Conservation (phyloP, 2,888 invertebrate genomes). For the Cremastinae sp. region DNA sequence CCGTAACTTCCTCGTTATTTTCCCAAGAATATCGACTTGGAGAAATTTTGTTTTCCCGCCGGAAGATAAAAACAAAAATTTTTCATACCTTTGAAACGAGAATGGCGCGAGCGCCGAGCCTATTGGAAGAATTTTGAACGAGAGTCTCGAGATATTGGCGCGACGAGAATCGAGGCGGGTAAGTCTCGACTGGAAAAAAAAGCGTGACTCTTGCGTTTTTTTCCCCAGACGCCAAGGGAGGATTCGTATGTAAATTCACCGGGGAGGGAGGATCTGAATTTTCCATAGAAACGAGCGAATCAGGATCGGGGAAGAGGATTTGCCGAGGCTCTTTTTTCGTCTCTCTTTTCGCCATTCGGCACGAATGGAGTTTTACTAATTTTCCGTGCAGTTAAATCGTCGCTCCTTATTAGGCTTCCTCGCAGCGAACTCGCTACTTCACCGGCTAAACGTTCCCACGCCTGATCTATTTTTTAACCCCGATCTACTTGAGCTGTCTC, state of each 20-base stretch:
- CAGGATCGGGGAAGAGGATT: conserved; percentile 1
- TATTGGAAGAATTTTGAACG: neutral
- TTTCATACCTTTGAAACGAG: neutral
- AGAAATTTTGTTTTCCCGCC: neutral
- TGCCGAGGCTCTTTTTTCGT: conserved; percentile 20
- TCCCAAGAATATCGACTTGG: conserved; percentile 1
- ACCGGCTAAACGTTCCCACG: conserved; percentile 45
- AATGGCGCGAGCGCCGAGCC: neutral
- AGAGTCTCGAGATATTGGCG: conserved; percentile 3
- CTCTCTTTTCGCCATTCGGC: conserved; percentile 47
- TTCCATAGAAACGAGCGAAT: conserved; percentile 9
- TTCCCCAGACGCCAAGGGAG: conserved; percentile 26
- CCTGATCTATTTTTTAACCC: conserved; percentile 49
- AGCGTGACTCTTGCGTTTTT: conserved; percentile 14
- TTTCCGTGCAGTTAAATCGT: conserved; percentile 65
- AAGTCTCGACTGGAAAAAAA: conserved; percentile 24
- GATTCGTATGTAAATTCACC: conserved; percentile 59
- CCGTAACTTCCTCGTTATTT: conserved; percentile 11
- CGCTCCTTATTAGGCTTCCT: conserved; percentile 61
- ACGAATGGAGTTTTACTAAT: conserved; percentile 64
- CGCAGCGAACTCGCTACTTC: neutral
- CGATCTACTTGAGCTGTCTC: conserved; percentile 18
- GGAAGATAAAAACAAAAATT: neutral
- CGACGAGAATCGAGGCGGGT: neutral
- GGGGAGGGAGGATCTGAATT: conserved; percentile 37